phyloP scores from a whole-genome alignment of 37 sponge, comb jelly and placozoan species.

The Hexactinellida sp. region DNA sequence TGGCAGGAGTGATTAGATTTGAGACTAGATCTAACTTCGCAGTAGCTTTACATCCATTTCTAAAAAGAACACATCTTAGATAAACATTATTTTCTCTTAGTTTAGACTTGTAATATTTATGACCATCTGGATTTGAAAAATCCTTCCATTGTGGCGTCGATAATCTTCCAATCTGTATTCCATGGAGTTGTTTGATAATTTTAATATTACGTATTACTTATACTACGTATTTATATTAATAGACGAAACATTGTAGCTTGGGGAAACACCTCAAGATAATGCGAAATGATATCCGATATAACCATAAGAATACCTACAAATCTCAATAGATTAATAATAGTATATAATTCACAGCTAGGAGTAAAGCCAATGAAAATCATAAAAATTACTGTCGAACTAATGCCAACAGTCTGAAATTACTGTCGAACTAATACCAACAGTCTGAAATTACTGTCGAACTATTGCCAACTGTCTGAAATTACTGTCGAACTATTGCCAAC shows the following conservation, averaged over 20 bases:
- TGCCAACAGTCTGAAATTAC: too few relatives aligned
- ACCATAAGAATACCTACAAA: too few relatives aligned
- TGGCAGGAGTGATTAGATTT: background rate
- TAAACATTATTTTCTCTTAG: background rate
- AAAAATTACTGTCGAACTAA: background rate
- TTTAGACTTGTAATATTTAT: background rate
- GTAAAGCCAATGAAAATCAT: background rate
- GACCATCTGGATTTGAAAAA: background rate
- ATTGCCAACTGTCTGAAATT: too few relatives aligned
- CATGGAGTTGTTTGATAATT: background rate
- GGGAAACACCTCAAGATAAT: too few relatives aligned
- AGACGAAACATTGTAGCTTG: background rate
- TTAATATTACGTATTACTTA: too few relatives aligned
- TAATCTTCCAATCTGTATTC: background rate
- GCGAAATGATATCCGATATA: too few relatives aligned
- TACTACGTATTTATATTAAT: background rate
- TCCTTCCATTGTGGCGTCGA: background rate
- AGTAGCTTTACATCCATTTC: too few relatives aligned
- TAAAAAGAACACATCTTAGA: background rate
- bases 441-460: too few relatives aligned
- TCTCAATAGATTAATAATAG: too few relatives aligned
- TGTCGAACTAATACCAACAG: too few relatives aligned
- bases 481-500: too few relatives aligned
- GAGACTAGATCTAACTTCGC: background rate
- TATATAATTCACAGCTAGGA: too few relatives aligned